Conservation (phyloP, 2,113 vertebrate genomes). For the Gavia stellata region DNA sequence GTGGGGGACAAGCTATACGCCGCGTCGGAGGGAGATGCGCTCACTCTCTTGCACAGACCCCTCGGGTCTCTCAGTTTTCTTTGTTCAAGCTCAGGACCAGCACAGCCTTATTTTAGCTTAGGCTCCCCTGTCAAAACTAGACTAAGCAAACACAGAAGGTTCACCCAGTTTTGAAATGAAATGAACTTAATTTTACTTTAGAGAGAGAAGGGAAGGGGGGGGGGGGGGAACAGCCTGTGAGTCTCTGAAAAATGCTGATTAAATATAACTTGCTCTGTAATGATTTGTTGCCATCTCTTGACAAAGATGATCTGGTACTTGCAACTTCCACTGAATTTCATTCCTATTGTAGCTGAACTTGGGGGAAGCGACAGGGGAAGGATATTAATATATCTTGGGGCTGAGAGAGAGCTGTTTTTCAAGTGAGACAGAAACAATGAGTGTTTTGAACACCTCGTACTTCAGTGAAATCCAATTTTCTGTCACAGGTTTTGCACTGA, state of each 20-base stretch:
- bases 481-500: slow-evolving; percentile 22
- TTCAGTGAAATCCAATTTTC: slow-evolving; percentile 66
- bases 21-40: accelerated
- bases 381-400: slow-evolving; percentile 50
- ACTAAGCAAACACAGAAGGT: neutral
- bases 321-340: slow-evolving; percentile 51
- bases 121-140: neutral
- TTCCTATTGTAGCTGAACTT: slow-evolving; percentile 38
- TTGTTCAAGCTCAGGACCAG: neutral
- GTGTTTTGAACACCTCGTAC: slow-evolving; percentile 53
- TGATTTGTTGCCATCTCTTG: slow-evolving; percentile 53
- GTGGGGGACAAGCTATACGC: accelerated
- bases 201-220: neutral
- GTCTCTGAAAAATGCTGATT: slow-evolving; percentile 38
- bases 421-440: slow-evolving; percentile 53
- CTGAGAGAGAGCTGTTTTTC: slow-evolving; percentile 55
- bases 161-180: slow-evolving; percentile 8
- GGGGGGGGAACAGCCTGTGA: neutral
- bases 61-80: neutral
- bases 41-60: neutral
- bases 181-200: slow-evolving; percentile 32
- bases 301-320: slow-evolving; percentile 48
- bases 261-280: slow-evolving; percentile 46
- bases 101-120: neutral
- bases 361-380: neutral